Evolutionary conservation across 2,113 vertebrate genomes (phyloP), one percentile per base, ranked within the genome.

Genomic region (Ariopsis seemanni): DNA sequence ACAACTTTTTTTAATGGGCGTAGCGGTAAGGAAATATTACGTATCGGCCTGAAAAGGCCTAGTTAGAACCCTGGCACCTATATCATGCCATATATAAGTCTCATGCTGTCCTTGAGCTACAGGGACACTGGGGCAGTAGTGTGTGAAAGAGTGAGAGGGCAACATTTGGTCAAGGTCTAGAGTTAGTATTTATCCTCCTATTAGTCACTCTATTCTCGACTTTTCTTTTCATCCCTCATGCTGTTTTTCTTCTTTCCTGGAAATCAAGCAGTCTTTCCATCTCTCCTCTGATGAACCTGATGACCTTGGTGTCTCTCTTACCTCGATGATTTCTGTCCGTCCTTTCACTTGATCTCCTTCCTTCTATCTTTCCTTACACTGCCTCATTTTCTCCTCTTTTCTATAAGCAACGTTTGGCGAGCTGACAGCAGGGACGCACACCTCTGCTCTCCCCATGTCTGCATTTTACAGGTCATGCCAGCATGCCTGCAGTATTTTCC

Each of bases 301-400:
- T 71, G 72, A 18, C 6, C 60, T 42, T 1, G 20, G 18, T 63
- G 58, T 65, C 60, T 82, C 52, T 42, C 85, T 92, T 89, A 89
- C 67, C 91, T 4, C 42, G 42, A 42, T 42, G 42, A 42, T 42
- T 42, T 42, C 42, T 42, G 3, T 90, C 78, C 83, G 20, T 60
- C 78, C 71, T 88, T 60, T 85, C 80, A 67, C 55, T 50, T 48
- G 86, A 85, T 83, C 85, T 89, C 90, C 52, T 87, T 90, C 90
- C 90, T 92, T 92, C 91, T 90, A 89, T 89, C 89, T 63, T 89
- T 60, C 87, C 84, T 89, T 88, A 87, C 85, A 79, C 87, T 88
- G 85, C 83, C 90, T 90, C 87, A 83, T 90, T 90, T 90, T 52
- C 72, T 87, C 86, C 50, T 91, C 84, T 84, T 81, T 81, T 60